These are phyloP conservation scores for Eupleurogrammus muticus DNA, from an alignment of 2,797 vertebrate species.

Conservation along the genomic window DNA sequence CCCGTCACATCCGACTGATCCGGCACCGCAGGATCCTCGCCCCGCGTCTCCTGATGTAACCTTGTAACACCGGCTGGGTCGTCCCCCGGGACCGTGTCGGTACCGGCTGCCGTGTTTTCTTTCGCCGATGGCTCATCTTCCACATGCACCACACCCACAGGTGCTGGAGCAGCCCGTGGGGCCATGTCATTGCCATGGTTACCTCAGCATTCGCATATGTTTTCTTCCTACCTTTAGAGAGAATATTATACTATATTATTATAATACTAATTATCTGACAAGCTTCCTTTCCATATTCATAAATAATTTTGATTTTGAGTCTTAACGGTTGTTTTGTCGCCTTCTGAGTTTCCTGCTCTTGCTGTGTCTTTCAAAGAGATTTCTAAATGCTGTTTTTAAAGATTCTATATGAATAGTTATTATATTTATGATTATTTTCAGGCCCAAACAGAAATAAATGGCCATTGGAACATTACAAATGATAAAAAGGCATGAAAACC, in stretches of 20 bases:
- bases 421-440: neutral
- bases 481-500: constrained; percentile 24
- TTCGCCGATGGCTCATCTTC: constrained; percentile 25
- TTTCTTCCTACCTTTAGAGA: constrained; percentile 6
- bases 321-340: too few species aligned
- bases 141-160: constrained; percentile 21
- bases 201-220: constrained; percentile 8
- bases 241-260: neutral
- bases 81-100: constrained; percentile 38
- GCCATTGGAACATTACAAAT: constrained; percentile 30
- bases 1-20: constrained; percentile 13
- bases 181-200: constrained; percentile 35
- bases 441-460: neutral
- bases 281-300: neutral
- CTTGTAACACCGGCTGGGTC: constrained; percentile 18
- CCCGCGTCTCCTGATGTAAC: constrained; percentile 37
- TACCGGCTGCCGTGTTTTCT: constrained; percentile 7
- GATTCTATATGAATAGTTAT: too few species aligned
- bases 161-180: constrained; percentile 9
- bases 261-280: too few species aligned
- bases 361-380: too few species aligned
- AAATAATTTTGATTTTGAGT: too few species aligned
- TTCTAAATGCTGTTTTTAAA: too few species aligned
- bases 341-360: too few species aligned
- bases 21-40: neutral